These are phyloP conservation scores for Lagorchestes hirsutus DNA, from an alignment of 2,797 vertebrate species.

Conservation along the genomic window DNA sequence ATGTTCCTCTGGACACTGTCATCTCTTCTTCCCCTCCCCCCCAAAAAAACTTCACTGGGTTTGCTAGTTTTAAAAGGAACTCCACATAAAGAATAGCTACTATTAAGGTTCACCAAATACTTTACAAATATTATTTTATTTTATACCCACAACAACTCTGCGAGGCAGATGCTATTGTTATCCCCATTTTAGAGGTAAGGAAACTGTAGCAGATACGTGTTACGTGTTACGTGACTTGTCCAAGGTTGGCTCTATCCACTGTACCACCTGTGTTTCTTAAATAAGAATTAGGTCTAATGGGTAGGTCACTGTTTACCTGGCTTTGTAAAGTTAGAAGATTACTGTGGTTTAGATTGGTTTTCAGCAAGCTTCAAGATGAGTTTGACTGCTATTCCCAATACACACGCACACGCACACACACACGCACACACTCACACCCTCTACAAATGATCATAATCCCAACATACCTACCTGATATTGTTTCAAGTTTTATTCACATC, in stretches of 20 bases:
- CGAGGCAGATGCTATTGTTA: background rate
- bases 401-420: background rate
- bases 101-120: background rate
- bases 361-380: background rate
- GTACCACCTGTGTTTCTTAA: background rate
- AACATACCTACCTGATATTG: background rate
- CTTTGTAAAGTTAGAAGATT: background rate
- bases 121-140: background rate
- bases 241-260: background rate
- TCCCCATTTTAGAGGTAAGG: background rate
- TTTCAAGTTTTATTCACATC: background rate
- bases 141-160: background rate
- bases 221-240: background rate
- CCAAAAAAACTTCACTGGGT: background rate
- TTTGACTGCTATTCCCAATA: background rate
- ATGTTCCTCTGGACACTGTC: background rate
- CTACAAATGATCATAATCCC: background rate
- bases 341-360: background rate
- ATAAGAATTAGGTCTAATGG: background rate
- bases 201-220: background rate
- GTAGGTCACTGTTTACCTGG: background rate
- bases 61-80: background rate
- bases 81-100: background rate
- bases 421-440: background rate
- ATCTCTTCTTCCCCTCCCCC: background rate